Evolutionary conservation across 2,113 vertebrate genomes (phyloP), one percentile per base, ranked within the genome.

Genomic region (Callopanchax toddi): DNA sequence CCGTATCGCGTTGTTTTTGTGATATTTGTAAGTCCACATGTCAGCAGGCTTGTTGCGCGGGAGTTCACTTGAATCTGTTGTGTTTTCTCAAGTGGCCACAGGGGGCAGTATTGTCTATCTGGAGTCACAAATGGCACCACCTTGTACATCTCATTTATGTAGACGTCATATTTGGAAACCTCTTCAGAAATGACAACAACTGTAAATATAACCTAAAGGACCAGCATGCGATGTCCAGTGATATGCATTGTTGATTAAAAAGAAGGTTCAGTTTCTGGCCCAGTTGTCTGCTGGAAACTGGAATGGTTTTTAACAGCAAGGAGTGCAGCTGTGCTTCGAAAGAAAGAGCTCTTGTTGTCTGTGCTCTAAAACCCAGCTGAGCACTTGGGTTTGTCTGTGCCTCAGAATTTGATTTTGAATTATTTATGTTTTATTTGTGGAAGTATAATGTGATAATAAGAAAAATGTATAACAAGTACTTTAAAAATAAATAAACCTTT

Each of bases 11-110:
- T 32, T 32, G 29, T 32, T 32, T 32, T 32, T 9, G 3, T 23
- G 11, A 12, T 15, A 7, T 7, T 51, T 18, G 15, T 22, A 12
- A 11, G 48, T 40, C 6, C 26, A 1, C 13, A 22, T 25, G 43
- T 37, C 79, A 68, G 73, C 79, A 66, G 71, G 26, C 36, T 48
- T 4, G 75, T 79, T 87, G 86, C 85, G 88, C 88, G 84, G 88
- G 85, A 89, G 65, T 86, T 86, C 55, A 51, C 74, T 85, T 87
- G 78, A 87, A 85, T 85, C 17, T 34, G 3, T 20, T 20, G 51
- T 82, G 58, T 71, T 85, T 67, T 29, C 32, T 62, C 26, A 0
- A 11, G 1, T 48, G 67, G 39, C 40, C 84, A 26, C 42, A 83
- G 78, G 44, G 79, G 82, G 84, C 87, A 60, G 79, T 76, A 5